Percentiles rank a stretch among this genome's conserved stretches.
Conservation (phyloP, 2,797 vertebrate genomes). For the Chiroxiphia lanceolata region DNA sequence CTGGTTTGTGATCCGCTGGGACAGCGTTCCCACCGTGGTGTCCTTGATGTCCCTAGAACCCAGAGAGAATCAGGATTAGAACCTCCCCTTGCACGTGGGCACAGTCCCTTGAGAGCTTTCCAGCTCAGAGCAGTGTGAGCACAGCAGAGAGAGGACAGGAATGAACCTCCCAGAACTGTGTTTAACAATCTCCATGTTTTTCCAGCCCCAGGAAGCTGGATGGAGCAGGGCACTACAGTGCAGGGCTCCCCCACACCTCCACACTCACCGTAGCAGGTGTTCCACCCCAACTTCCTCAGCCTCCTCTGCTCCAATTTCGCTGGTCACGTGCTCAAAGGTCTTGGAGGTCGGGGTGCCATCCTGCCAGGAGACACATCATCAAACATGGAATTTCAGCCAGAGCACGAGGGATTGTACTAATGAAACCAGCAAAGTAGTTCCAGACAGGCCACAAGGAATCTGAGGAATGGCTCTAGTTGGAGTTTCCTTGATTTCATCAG, state of each 20-base stretch:
- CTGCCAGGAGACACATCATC: constrained; percentile 59
- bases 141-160: not conserved
- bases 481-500: not conserved
- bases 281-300: constrained; percentile 98
- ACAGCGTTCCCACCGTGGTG: constrained; percentile 96
- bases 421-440: not conserved
- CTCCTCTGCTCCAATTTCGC: constrained; percentile 97
- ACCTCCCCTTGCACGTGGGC: not conserved
- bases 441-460: not conserved
- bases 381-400: not conserved
- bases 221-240: not conserved
- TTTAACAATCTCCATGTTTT: not conserved
- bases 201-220: not conserved
- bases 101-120: rapidly evolving
- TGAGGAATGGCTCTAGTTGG: not conserved
- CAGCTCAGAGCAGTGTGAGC: not conserved
- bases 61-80: not conserved
- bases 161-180: not conserved
- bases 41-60: constrained; percentile 94
- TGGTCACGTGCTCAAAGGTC: constrained; percentile 98
- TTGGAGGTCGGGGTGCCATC: constrained; percentile 98
- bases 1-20: constrained; percentile 98
- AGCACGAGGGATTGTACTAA: rapidly evolving
- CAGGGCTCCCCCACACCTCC: not conserved
- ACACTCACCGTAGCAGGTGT: constrained; percentile 89